Base-by-base conservation (phyloP, 2,888 invertebrate genomes). In the Sinotaia quadrata region DNA sequence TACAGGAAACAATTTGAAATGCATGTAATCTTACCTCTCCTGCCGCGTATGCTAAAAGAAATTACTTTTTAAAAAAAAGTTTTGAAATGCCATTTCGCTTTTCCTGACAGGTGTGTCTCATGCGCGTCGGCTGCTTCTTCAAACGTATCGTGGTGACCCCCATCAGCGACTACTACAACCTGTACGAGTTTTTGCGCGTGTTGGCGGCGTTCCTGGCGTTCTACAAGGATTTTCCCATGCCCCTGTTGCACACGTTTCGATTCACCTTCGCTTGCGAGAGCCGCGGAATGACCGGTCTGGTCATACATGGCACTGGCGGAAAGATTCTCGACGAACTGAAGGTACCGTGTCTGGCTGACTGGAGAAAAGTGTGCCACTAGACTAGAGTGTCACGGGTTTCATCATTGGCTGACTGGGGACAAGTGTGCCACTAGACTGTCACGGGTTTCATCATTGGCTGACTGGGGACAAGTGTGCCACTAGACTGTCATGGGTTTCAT, bases 181-280 rank as follows among this genome's bases (percentile, higher is more conserved):
- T 95, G 51, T 94, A 93, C 85, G 94, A 94, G 85, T 95, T 95
- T 82, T 93, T 95, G 91, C 92, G 93, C 68, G 92, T 94, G 89
- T 85, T 94, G n/a, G 91, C 93, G 0, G 93, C 93, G 90, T 94
- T 92, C 82, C 91, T 92, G 0, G 93, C 93, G 77, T 91, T 75
- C 69, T 82, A 77, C 52, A 75, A 77, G 5, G 76, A 78, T 7
- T 80, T 78, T 59, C 81, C 84, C 2, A 79, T 86, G 81, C 81
- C 82, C 1, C 75, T 76, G 21, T 77, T 86, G 33, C 71, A 78
- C 47, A 78, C 77, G 2, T 85, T 85, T 91, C 91, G 85, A 73
- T 94, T 94, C 80, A 91, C 92, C 0, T 94, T 94, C 86, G 92
- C 93, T 1, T 94, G 88, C 76, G 84, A 84, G 67, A 80, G 78